phyloP scores from a whole-genome alignment of 1,140 invertebrate genomes.

The Brachionus rotundiformis region DNA sequence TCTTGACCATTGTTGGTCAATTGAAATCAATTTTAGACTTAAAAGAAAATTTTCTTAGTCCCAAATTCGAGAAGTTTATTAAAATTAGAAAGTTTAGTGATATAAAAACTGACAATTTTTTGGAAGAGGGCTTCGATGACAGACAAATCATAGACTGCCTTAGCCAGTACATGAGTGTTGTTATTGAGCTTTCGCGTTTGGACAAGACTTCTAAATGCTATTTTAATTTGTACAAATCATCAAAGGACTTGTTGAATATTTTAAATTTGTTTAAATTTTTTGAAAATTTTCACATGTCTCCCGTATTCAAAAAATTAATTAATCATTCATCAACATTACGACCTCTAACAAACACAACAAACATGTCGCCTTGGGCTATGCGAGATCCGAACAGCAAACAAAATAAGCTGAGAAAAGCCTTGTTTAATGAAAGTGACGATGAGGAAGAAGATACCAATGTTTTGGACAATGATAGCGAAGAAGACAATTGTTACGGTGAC shows the following conservation, averaged over 20 bases:
- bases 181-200: slow-evolving; percentile 45
- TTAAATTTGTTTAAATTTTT: slow-evolving; percentile 22
- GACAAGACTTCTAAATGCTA: slow-evolving; percentile 47
- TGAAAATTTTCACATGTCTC: slow-evolving; percentile 48
- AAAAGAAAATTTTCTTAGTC: slow-evolving; percentile 26
- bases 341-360: background rate
- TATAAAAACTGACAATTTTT: background rate
- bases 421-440: slow-evolving; percentile 47
- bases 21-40: slow-evolving; percentile 23
- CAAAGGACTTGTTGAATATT: background rate
- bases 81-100: slow-evolving; percentile 1
- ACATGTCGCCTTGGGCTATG: background rate
- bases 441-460: slow-evolving; percentile 15
- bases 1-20: background rate
- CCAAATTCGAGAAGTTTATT: slow-evolving; percentile 24
- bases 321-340: background rate
- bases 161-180: slow-evolving; percentile 29
- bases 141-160: background rate
- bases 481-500: slow-evolving; percentile 1
- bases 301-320: background rate
- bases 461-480: background rate
- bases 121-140: background rate
- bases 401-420: background rate
- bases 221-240: slow-evolving; percentile 49
- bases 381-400: background rate